These are phyloP conservation scores for Zelleria hepariella DNA, from an alignment of 2,888 invertebrate species.

Conservation along the genomic window DNA sequence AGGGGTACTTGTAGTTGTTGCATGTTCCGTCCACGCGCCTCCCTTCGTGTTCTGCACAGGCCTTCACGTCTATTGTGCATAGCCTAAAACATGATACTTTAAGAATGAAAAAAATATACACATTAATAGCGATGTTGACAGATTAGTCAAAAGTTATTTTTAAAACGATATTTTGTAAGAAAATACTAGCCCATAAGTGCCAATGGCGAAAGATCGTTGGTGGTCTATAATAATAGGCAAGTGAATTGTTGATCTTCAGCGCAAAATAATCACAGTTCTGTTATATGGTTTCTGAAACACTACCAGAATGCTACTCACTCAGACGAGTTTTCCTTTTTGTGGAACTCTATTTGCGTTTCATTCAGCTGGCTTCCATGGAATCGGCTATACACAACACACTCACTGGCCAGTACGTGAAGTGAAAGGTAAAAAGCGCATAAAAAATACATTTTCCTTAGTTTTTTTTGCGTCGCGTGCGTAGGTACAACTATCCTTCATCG, in stretches of 20 bases:
- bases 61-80: constrained; percentile 36
- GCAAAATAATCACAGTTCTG: neutral
- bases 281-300: neutral
- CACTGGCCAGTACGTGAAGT: constrained; percentile 24
- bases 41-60: constrained; percentile 46
- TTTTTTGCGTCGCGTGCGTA: neutral
- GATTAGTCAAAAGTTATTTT: too few relatives aligned
- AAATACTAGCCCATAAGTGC: too few relatives aligned
- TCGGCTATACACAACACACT: constrained; percentile 32
- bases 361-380: constrained; percentile 38
- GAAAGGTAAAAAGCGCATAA: constrained; percentile 17
- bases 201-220: too few relatives aligned
- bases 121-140: too few relatives aligned
- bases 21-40: constrained; percentile 49
- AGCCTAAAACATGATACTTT: constrained; percentile 20
- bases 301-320: constrained; percentile 25
- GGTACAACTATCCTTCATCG: neutral
- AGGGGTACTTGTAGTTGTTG: constrained; percentile 42
- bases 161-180: too few relatives aligned
- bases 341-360: constrained; percentile 24
- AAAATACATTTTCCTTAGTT: neutral
- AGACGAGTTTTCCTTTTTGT: constrained; percentile 26
- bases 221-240: too few relatives aligned
- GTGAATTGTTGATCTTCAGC: too few relatives aligned
- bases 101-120: too few relatives aligned